These are phyloP conservation scores for Agonopterix heracliana DNA, from an alignment of 2,888 invertebrate species.

Conservation along the genomic window DNA sequence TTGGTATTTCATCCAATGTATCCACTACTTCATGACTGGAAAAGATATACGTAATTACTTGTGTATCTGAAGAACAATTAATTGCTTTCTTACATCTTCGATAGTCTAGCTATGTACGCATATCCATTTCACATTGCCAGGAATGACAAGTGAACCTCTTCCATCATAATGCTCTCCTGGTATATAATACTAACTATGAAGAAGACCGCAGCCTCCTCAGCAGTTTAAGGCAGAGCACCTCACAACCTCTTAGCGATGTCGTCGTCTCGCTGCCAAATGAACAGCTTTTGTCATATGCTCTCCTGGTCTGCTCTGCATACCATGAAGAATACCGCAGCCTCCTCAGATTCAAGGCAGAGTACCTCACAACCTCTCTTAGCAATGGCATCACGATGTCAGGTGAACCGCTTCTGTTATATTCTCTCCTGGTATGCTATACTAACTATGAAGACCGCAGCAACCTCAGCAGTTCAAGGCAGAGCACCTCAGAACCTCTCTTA, in stretches of 20 bases:
- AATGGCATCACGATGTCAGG: conserved; percentile 37
- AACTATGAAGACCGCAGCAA: conserved; percentile 50
- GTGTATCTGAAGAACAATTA: too few species aligned
- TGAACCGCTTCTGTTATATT: conserved; percentile 38
- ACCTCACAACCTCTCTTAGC: conserved; percentile 54
- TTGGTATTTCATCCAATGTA: conserved; percentile 49
- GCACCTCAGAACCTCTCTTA: conserved; percentile 51
- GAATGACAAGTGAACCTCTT: too few species aligned
- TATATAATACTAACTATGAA: conserved; percentile 35
- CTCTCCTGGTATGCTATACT: conserved; percentile 15
- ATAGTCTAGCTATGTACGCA: too few species aligned
- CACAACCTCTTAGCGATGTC: conserved; percentile 54
- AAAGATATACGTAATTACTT: background rate
- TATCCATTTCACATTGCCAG: too few species aligned
- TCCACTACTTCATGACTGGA: conserved; percentile 53
- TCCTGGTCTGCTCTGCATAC: conserved; percentile 23
- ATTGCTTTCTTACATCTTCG: too few species aligned
- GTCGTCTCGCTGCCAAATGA: too few species aligned
- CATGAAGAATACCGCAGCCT: conserved; percentile 46
- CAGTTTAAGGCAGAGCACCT: conserved; percentile 46
- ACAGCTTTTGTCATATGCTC: too few species aligned
- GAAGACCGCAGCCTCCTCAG: conserved; percentile 43
- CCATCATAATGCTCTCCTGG: too few species aligned
- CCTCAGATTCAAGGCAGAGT: conserved; percentile 45
- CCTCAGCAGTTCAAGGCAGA: conserved; percentile 47